A percentile compares a stretch with the other conserved stretches of the same genome.
phyloP scores from a whole-genome alignment of 2,113 vertebrate genomes.

The Cryptotis parvus region DNA sequence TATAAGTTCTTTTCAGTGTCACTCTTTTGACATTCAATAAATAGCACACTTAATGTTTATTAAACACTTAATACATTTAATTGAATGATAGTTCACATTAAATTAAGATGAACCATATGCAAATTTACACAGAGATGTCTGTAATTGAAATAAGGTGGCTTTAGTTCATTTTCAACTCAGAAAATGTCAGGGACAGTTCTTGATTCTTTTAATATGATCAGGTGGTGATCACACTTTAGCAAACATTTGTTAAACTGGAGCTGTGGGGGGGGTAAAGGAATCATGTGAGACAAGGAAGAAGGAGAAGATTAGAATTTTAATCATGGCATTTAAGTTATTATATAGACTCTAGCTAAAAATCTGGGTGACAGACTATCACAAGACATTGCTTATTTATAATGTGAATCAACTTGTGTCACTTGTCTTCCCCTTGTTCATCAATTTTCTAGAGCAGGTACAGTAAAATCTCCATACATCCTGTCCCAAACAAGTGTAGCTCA shows the following conservation, averaged over 20 bases:
- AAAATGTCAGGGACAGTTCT: not conserved
- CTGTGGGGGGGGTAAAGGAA: no score
- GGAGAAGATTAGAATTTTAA: not conserved
- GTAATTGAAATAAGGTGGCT: not conserved
- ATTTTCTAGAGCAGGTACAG: no score
- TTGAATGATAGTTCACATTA: constrained; percentile 47
- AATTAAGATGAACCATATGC: constrained; percentile 24
- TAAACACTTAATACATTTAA: constrained; percentile 31
- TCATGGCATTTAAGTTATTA: not conserved
- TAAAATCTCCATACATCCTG: no score
- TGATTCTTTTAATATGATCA: not conserved
- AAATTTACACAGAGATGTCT: not conserved
- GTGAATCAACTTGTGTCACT: no score
- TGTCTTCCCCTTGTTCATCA: no score
- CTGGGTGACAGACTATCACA: not conserved
- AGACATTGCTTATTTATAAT: constrained; percentile 13
- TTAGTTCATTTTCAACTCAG: constrained; percentile 7
- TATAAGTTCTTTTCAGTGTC: not conserved
- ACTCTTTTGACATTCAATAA: constrained; percentile 15
- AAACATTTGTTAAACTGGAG: not conserved
- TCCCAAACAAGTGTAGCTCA: no score
- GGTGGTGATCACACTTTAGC: not conserved
- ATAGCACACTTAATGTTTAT: constrained; percentile 26
- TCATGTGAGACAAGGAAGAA: not conserved
- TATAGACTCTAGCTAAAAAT: not conserved